Conservation (phyloP, 1,140 invertebrate species). For the Fopius arisanus region DNA sequence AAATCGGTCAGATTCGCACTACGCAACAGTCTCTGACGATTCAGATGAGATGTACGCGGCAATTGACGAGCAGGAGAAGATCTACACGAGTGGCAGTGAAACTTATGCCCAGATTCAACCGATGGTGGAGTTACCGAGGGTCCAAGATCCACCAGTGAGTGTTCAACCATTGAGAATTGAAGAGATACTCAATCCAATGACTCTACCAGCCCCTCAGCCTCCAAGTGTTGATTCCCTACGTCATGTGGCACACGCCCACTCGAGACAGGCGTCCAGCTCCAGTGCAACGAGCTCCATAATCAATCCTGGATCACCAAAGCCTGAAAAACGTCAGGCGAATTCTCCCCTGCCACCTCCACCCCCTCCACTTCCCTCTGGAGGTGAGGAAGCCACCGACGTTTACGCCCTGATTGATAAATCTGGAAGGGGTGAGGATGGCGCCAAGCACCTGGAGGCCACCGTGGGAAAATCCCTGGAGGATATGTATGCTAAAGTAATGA, state of each 20-base stretch:
- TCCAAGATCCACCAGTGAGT: constrained; percentile 59
- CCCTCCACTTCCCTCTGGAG: constrained; percentile 29
- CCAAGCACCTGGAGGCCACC: constrained; percentile 27
- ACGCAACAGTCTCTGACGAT: constrained; percentile 85
- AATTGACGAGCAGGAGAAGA: constrained; percentile 80
- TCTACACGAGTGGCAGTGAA: constrained; percentile 83
- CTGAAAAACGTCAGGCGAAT: constrained; percentile 86
- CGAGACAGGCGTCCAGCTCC: constrained; percentile 81
- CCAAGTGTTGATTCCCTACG: constrained; percentile 70
- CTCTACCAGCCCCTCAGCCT: constrained; percentile 62
- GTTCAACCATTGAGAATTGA: constrained; percentile 33
- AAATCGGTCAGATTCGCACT: constrained; percentile 74
- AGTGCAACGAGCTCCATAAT: constrained; percentile 77
- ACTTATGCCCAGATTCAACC: constrained; percentile 89
- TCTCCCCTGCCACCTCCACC: constrained; percentile 82
- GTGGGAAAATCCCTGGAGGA: constrained; percentile 76
- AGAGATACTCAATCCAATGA: constrained; percentile 49
- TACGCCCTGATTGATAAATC: constrained; percentile 57
- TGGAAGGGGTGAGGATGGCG: constrained; percentile 53
- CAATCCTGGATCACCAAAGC: constrained; percentile 81
- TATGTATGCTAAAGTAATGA: constrained; percentile 88
- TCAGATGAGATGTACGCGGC: constrained; percentile 91
- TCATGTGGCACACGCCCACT: constrained; percentile 72
- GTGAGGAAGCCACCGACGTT: constrained; percentile 47
- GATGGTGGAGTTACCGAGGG: constrained; percentile 62